A percentile compares a stretch with the other conserved stretches of the same genome.
Conservation (phyloP, 2,113 vertebrate species). For the Engraulis encrasicolus region DNA sequence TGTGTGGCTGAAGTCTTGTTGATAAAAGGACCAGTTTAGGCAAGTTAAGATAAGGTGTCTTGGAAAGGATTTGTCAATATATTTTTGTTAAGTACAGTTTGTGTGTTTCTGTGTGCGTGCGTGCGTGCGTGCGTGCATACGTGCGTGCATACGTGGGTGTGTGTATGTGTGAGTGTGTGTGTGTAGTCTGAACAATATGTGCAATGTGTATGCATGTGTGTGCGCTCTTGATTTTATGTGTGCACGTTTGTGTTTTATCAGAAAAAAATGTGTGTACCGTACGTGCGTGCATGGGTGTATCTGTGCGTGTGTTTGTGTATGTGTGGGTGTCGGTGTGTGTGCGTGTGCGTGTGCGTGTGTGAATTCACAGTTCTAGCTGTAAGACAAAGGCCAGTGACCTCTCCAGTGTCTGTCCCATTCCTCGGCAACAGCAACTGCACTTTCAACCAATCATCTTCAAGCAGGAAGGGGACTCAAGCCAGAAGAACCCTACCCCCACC, state of each 20-base stretch:
- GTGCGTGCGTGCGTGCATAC: neutral
- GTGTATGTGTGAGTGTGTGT: neutral
- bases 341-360: neutral
- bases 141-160: neutral
- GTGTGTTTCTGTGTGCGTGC: neutral
- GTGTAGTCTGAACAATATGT: neutral
- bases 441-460: constrained; percentile 27
- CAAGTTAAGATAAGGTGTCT: too few relatives aligned
- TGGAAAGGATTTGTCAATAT: too few relatives aligned
- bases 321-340: neutral
- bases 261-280: too few relatives aligned
- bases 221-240: neutral
- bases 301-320: neutral
- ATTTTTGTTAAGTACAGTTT: too few relatives aligned
- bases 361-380: neutral
- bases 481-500: constrained; percentile 27
- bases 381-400: neutral
- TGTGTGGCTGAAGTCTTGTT: too few relatives aligned
- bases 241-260: neutral
- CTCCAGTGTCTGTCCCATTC: neutral
- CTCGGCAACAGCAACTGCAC: neutral
- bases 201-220: constrained; percentile 6
- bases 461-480: constrained; percentile 36
- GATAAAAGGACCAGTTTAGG: too few relatives aligned
- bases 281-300: too few relatives aligned